Evolutionary conservation across 2,113 vertebrate genomes (phyloP).

Genomic region (Epinephelus cyanopodus): DNA sequence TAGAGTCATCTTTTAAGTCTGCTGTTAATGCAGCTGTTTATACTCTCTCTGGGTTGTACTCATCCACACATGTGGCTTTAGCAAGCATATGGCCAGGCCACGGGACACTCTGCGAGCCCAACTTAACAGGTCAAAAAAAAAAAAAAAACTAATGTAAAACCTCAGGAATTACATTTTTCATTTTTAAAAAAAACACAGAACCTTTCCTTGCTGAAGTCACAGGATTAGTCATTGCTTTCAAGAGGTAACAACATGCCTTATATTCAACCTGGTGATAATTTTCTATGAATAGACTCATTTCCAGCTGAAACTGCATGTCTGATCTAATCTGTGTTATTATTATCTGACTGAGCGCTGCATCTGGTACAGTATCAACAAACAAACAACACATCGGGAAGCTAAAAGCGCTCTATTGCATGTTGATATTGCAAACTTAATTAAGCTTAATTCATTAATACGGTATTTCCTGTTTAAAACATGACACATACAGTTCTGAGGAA

Average conservation of each 20-base stretch:
- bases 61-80: background rate
- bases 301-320: background rate
- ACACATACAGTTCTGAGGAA: background rate
- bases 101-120: background rate
- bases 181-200: background rate
- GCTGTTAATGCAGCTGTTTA: background rate
- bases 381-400: background rate
- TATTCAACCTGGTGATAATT: background rate
- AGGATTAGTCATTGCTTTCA: background rate
- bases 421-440: background rate
- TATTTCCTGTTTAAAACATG: background rate
- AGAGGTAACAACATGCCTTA: background rate
- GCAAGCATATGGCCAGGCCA: background rate
- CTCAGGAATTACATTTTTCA: too few species aligned
- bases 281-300: background rate
- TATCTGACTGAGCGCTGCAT: background rate
- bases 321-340: background rate
- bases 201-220: background rate
- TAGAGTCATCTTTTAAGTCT: background rate
- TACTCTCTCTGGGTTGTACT: background rate
- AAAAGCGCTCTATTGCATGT: background rate
- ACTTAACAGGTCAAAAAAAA: background rate
- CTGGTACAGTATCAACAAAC: background rate
- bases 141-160: too few species aligned
- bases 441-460: background rate